Evolutionary conservation across 2,113 vertebrate species (phyloP), one percentile per base, ranked within the genome.

Genomic region (Ibidorhyncha struthersii): DNA sequence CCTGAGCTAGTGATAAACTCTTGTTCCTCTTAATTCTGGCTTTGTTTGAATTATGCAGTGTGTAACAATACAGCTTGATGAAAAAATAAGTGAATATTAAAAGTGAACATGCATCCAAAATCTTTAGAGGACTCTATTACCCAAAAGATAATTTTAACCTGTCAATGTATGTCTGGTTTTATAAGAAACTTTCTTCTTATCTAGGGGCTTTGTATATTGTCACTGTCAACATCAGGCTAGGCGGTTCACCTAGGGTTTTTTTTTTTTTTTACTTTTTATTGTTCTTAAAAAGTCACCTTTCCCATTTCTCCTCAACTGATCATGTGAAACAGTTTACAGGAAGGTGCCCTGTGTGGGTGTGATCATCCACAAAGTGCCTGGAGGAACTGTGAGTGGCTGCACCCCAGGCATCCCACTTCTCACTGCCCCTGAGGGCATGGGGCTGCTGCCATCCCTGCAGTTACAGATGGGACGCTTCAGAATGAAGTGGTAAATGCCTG

Each of bases 331-430:
- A 13, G 29, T 70, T 91, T 88, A 80, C 50, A 47, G 63, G 61
- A 77, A 38, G 32, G 41, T 10, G 55, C 29, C 26, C 15, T 3
- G 0, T 21, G n/a, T 53, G 82, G 15, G 10, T 94, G 43, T 3
- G 13, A 10, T 90, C 78, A 69, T 69, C 74, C 78, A 56, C n/a
- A 16, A 66, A 90, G 26, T 53, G 12, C 41, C 61, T 4, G 59
- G 62, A 73, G 71, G 71, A 90, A 4, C 53, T 56, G 30, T 10
- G 52, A 17, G 15, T 62, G 41, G n/a, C 38, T 88, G 32, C 3
- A 2, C 49, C 14, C 7, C 21, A 0, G 0, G 29, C 3, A 27
- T 89, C 25, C 50, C 3, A 17, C 62, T 45, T 86, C 32, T 69
- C 22, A 2, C 52, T 1, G 16, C 17, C 59, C 53, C 38, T 30